A percentile compares a stretch with the other conserved stretches of the same genome.
Conservation (phyloP, 2,888 invertebrate genomes). For the Antheraea assamensis region DNA sequence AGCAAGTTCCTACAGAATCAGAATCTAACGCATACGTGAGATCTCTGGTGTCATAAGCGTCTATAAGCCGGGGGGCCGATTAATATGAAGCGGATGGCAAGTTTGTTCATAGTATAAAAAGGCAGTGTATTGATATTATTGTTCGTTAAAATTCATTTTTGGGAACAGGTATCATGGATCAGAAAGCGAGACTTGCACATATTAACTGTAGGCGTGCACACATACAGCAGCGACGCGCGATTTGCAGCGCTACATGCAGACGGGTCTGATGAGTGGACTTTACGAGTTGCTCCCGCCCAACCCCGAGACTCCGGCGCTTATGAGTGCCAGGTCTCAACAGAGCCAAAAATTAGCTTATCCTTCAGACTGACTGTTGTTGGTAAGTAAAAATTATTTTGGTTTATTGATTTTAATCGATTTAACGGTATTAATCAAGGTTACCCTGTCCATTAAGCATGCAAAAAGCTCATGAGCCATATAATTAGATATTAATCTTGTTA, state of each 20-base stretch:
- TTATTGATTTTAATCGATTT: too few relatives aligned
- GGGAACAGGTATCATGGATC: slow-evolving; percentile 90
- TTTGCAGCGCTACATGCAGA: slow-evolving; percentile 85
- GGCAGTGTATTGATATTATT: neutral
- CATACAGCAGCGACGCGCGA: slow-evolving; percentile 85
- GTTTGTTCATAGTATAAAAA: too few relatives aligned
- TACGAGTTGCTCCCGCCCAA: slow-evolving; percentile 79
- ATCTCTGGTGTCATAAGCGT: too few relatives aligned
- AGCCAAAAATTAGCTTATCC: slow-evolving; percentile 91
- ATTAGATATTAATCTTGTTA: neutral
- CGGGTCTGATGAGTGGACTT: slow-evolving; percentile 86
- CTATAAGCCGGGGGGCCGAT: too few relatives aligned
- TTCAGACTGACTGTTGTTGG: slow-evolving; percentile 89
- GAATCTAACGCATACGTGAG: too few relatives aligned
- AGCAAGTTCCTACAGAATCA: too few relatives aligned
- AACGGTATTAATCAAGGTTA: neutral
- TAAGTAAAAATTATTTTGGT: slow-evolving; percentile 68
- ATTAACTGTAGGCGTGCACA: slow-evolving; percentile 83
- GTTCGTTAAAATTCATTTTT: neutral
- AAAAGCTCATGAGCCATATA: neutral
- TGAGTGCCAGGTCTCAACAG: slow-evolving; percentile 95
- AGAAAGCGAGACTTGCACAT: slow-evolving; percentile 90
- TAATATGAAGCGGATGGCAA: too few relatives aligned
- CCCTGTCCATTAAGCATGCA: neutral
- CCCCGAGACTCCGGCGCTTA: slow-evolving; percentile 93